These are phyloP conservation scores for Drosophila mayri DNA, from an alignment of 1,140 invertebrate genomes.

Conservation along the genomic window DNA sequence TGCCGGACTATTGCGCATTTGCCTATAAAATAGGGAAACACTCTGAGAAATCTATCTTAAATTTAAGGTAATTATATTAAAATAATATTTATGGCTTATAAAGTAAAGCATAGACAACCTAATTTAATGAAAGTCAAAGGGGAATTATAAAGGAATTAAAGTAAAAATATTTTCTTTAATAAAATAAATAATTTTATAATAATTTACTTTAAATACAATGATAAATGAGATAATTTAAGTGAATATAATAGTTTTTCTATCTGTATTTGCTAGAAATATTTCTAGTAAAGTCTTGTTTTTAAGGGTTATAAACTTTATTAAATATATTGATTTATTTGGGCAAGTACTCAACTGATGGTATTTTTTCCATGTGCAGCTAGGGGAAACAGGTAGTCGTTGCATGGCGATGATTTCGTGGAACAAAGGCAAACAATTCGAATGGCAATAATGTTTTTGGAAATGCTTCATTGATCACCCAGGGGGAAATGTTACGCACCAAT, in stretches of 20 bases:
- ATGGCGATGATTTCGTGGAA: constrained; percentile 56
- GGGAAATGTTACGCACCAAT: constrained; percentile 56
- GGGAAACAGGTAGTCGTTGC: constrained; percentile 54
- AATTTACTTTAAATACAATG: no score
- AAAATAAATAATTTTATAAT: no score
- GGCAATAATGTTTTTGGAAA: constrained; percentile 46
- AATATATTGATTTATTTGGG: background rate
- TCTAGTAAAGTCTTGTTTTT: background rate
- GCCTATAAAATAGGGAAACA: constrained; percentile 2
- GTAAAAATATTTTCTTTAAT: no score
- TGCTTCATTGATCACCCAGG: constrained; percentile 39
- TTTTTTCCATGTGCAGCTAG: constrained; percentile 8
- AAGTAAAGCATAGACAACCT: background rate
- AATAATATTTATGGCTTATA: background rate
- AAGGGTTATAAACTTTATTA: background rate
- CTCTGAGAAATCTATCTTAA: background rate
- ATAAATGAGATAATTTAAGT: no score
- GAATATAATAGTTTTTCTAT: background rate
- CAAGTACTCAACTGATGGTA: background rate
- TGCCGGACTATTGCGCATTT: constrained; percentile 39
- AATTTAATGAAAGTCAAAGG: background rate
- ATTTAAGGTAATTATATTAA: background rate
- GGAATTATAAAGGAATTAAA: no score
- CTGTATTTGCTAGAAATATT: background rate
- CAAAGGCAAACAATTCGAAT: constrained; percentile 55